A percentile compares a stretch with the other conserved stretches of the same genome.
phyloP scores from a whole-genome alignment of 2,888 invertebrate species.

The Catotricha subobsoleta region DNA sequence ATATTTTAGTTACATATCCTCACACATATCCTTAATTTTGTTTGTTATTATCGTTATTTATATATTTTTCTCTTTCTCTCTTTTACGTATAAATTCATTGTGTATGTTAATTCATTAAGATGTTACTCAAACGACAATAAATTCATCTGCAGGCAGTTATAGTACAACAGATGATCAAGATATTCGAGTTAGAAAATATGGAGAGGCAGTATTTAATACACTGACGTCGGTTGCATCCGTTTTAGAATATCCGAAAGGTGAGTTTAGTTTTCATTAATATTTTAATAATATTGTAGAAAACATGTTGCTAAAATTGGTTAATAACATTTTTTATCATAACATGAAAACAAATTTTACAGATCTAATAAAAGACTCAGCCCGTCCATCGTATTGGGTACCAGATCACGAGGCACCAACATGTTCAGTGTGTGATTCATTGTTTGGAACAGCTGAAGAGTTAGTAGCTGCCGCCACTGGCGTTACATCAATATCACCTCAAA shows the following conservation, averaged over 20 bases:
- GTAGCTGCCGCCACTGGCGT: slow-evolving; percentile 18
- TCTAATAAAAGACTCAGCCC: slow-evolving; percentile 52
- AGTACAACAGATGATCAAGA: slow-evolving; percentile 25
- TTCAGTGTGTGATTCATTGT: slow-evolving; percentile 41
- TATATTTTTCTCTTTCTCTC: not conserved
- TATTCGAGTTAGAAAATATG: slow-evolving; percentile 41
- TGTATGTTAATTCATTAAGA: not conserved
- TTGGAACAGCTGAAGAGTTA: slow-evolving; percentile 32
- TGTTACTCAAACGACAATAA: slow-evolving; percentile 3
- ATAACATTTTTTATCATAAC: too few species aligned
- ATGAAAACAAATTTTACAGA: slow-evolving; percentile 30
- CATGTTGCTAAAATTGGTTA: too few species aligned
- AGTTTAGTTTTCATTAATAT: not conserved
- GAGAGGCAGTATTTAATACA: slow-evolving; percentile 55
- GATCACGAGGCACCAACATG: slow-evolving; percentile 51
- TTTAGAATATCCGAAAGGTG: slow-evolving; percentile 54
- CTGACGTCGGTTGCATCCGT: slow-evolving; percentile 50
- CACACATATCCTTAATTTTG: not conserved
- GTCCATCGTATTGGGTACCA: slow-evolving; percentile 66
- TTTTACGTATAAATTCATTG: not conserved
- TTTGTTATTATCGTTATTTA: not conserved
- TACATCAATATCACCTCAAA: slow-evolving; percentile 13
- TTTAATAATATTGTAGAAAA: too few species aligned
- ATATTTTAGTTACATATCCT: not conserved
- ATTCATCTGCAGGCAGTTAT: slow-evolving; percentile 5